Conservation (phyloP, 2,888 invertebrate genomes). For the Andrena camellia region DNA sequence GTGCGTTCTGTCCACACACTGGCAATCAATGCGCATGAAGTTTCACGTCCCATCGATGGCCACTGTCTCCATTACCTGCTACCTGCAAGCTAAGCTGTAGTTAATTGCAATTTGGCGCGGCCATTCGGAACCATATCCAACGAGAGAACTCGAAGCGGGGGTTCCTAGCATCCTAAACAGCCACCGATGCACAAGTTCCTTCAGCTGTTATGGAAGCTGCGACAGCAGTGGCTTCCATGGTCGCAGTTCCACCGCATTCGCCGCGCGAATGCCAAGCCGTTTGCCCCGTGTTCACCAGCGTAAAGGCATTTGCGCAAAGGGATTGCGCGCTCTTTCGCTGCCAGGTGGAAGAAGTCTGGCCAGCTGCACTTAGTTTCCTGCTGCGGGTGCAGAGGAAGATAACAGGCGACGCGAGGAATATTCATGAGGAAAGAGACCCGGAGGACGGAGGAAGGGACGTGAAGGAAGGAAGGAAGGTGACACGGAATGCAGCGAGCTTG, state of each 20-base stretch:
- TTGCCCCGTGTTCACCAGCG: neutral
- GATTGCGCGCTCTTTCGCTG: neutral
- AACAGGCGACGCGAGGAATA: neutral
- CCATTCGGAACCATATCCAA: too few species aligned
- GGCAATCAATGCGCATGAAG: neutral
- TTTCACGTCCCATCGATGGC: neutral
- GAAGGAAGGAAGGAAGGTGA: neutral
- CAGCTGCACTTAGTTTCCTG: neutral
- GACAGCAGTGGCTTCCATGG: too few species aligned
- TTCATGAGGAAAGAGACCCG: too few species aligned
- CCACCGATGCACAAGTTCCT: too few species aligned
- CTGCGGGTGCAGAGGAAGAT: neutral
- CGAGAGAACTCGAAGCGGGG: too few species aligned
- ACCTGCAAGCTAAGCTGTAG: too few species aligned
- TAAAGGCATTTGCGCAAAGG: neutral
- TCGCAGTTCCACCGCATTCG: too few species aligned
- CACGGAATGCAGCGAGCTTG: constrained; percentile 15
- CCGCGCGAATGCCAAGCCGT: too few species aligned
- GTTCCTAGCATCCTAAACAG: too few species aligned
- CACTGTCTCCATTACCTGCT: too few species aligned
- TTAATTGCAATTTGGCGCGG: too few species aligned
- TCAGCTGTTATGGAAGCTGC: too few species aligned
- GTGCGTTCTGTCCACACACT: neutral
- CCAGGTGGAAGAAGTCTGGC: neutral
- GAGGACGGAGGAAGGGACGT: neutral